Evolutionary conservation across 2,888 invertebrate species (phyloP).

Genomic region (Liopterus haemorrhoidalis): DNA sequence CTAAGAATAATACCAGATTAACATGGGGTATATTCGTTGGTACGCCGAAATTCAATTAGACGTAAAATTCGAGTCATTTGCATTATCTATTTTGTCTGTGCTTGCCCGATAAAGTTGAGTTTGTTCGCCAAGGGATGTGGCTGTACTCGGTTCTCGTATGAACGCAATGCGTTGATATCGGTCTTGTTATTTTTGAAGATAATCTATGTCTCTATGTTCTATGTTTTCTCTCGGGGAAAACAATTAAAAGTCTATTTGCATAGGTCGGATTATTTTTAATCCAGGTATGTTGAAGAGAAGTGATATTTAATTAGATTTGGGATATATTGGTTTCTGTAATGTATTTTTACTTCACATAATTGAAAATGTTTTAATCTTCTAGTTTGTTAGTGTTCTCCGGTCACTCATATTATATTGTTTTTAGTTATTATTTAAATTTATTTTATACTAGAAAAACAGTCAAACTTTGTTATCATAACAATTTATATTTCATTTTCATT

Average conservation of each 20-base stretch:
- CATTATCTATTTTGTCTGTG: conserved; percentile 17
- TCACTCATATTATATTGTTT: no score
- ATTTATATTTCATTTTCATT: no score
- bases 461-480: no score
- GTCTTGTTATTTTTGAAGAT: conserved; percentile 19
- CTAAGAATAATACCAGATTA: conserved; percentile 32
- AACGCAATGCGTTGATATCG: conserved; percentile 2
- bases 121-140: background rate
- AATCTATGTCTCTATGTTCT: conserved; percentile 18
- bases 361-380: no score
- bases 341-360: no score
- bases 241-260: conserved; percentile 16
- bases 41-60: conserved; percentile 34
- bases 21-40: conserved; percentile 31
- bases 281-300: conserved; percentile 21
- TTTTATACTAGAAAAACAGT: no score
- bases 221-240: conserved; percentile 10
- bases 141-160: background rate
- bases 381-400: no score
- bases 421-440: no score
- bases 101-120: background rate
- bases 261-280: conserved; percentile 17
- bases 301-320: conserved; percentile 22
- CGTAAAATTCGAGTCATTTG: conserved; percentile 28
- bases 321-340: no score